Percentiles rank a stretch among this genome's conserved stretches.
These are phyloP conservation scores for Acleris laterana DNA, from an alignment of 2,888 invertebrate genomes.

Conservation along the genomic window DNA sequence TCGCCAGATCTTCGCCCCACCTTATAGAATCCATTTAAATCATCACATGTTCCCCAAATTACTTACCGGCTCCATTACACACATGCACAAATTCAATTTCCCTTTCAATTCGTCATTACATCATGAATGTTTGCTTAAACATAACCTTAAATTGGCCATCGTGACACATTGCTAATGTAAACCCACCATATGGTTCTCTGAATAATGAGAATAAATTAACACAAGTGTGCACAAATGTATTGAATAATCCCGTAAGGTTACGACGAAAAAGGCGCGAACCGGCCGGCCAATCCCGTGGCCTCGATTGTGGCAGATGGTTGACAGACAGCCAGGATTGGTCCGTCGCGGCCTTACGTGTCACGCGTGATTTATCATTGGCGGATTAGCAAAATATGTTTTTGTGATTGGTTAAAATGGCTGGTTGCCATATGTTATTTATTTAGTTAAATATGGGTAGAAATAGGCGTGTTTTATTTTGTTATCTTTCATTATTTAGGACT, in stretches of 20 bases:
- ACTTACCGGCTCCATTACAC: too few relatives aligned
- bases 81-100: not conserved
- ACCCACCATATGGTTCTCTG: constrained; percentile 26
- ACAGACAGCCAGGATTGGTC: constrained; percentile 38
- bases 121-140: constrained; percentile 8
- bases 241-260: constrained; percentile 28
- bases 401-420: constrained; percentile 14
- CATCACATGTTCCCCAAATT: too few relatives aligned
- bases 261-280: constrained; percentile 39
- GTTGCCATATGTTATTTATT: too few relatives aligned
- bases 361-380: constrained; percentile 38
- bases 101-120: constrained; percentile 2
- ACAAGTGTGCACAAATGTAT: constrained; percentile 22
- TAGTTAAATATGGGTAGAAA: too few relatives aligned
- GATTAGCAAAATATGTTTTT: constrained; percentile 28
- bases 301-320: constrained; percentile 37
- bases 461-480: too few relatives aligned
- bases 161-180: constrained; percentile 19
- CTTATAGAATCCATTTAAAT: too few relatives aligned
- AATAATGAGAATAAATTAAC: constrained; percentile 34
- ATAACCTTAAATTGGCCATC: constrained; percentile 14
- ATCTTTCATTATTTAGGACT: too few relatives aligned
- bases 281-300: constrained; percentile 39
- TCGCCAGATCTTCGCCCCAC: too few relatives aligned
- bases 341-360: constrained; percentile 31